Base-by-base conservation (phyloP, 2,797 vertebrate species). In the Poeciliopsis infans region DNA sequence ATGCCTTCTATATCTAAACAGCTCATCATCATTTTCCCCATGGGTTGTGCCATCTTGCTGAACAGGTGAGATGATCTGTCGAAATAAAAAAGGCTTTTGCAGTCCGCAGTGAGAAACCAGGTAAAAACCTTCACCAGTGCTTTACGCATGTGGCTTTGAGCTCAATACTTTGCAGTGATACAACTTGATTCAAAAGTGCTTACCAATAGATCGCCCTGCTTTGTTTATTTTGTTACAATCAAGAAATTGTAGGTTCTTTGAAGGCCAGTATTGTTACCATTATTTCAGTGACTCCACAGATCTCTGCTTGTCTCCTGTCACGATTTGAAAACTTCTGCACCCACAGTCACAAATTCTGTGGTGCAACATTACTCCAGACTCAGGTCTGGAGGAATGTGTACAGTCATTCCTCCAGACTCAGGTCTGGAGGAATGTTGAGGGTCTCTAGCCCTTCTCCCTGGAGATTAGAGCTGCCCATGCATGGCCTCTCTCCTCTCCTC, bases 391-490 rank as follows among this genome's bases (percentile, higher is more conserved):
- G 92, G 94, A 95, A 95, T 95, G 92, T 94, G n/a, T n/a, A n/a
- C n/a, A n/a, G n/a, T n/a, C n/a, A n/a, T n/a, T n/a, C n/a, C n/a
- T n/a, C n/a, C n/a, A n/a, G n/a, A 45, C 25, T 79, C 85, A 84
- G 86, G 83, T 91, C 86, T 90, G 31, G 53, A 91, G 92, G 94
- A 95, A 95, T 95, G 92, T 94, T 95, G 93, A 94, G 94, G 93
- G 94, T 95, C 91, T 94, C 91, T 88, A 86, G 88, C 86, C 85
- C 41, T 83, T 81, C 76, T 90, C 92, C 53, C 94, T 74, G 79
- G 92, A 94, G 93, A 93, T 93, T 93, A 95, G 83, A 78, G 84
- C 51, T 86, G 82, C 77, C 82, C 87, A 86, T 85, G 82, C 78
- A 25, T 64, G 69, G 79, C 83, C 87, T 61, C 75, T 78, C 76